phyloP scores from a whole-genome alignment of 2,888 invertebrate genomes.

The Creontiades dilutus region DNA sequence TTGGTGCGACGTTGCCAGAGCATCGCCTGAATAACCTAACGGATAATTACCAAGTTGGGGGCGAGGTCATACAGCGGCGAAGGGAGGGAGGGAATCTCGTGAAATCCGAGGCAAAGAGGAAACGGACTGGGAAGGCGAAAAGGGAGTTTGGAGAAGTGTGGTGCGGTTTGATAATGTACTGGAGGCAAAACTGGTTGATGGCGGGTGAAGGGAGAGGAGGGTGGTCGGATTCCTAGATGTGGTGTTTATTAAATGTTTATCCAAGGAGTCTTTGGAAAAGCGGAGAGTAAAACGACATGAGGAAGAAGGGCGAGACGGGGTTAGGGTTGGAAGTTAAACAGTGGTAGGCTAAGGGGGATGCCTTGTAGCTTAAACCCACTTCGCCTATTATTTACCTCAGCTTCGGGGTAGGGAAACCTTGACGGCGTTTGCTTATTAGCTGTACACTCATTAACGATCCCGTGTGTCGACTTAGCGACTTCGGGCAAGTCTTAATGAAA shows the following conservation, averaged over 20 bases:
- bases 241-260: conserved; percentile 73
- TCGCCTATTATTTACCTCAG: conserved; percentile 67
- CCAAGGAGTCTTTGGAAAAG: conserved; percentile 59
- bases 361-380: conserved; percentile 68
- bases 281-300: conserved; percentile 34
- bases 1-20: conserved; percentile 45
- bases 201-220: background rate
- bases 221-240: conserved; percentile 69
- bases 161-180: conserved; percentile 70
- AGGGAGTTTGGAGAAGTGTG: conserved; percentile 65
- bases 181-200: conserved; percentile 33
- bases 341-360: conserved; percentile 47
- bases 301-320: background rate
- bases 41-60: conserved; percentile 67
- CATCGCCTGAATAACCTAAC: conserved; percentile 64
- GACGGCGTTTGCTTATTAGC: conserved; percentile 71
- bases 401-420: conserved; percentile 55
- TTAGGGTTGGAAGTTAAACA: conserved; percentile 62
- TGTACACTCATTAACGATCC: conserved; percentile 71
- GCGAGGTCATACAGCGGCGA: background rate
- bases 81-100: conserved; percentile 36
- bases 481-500: conserved; percentile 70
- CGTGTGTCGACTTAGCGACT: conserved; percentile 65
- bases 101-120: conserved; percentile 14
- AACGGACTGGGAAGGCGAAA: conserved; percentile 43